Evolutionary conservation across 2,113 vertebrate genomes (phyloP).

Genomic region (Corynorhinus townsendii): DNA sequence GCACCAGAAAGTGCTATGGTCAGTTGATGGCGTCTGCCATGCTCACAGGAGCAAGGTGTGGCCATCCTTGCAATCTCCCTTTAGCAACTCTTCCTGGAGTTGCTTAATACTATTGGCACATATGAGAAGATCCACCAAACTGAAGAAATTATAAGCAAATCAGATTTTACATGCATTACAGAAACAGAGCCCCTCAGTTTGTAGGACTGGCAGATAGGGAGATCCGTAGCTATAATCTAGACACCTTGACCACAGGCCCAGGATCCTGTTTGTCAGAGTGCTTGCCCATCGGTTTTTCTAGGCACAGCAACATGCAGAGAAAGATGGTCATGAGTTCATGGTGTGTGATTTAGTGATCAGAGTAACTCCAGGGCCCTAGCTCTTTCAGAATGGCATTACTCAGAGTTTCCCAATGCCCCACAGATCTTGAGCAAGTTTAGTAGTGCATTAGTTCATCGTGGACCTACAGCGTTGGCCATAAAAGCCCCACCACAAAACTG

Average conservation of each 20-base stretch:
- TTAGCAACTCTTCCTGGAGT: background rate
- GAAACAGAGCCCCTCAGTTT: background rate
- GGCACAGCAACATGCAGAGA: accelerated
- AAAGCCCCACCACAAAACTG: background rate
- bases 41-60: background rate
- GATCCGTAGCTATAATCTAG: background rate
- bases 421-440: background rate
- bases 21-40: background rate
- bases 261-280: background rate
- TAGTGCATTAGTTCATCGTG: background rate
- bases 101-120: background rate
- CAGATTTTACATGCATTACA: background rate
- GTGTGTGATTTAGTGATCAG: background rate
- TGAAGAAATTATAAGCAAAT: background rate
- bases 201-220: background rate
- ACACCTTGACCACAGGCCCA: background rate
- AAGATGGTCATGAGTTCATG: background rate
- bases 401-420: background rate
- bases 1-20: background rate
- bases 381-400: background rate
- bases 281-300: background rate
- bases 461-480: background rate
- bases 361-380: background rate
- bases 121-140: background rate
- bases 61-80: background rate